Conservation (phyloP, 2,113 vertebrate species). For the Orientallactaga bullata region DNA sequence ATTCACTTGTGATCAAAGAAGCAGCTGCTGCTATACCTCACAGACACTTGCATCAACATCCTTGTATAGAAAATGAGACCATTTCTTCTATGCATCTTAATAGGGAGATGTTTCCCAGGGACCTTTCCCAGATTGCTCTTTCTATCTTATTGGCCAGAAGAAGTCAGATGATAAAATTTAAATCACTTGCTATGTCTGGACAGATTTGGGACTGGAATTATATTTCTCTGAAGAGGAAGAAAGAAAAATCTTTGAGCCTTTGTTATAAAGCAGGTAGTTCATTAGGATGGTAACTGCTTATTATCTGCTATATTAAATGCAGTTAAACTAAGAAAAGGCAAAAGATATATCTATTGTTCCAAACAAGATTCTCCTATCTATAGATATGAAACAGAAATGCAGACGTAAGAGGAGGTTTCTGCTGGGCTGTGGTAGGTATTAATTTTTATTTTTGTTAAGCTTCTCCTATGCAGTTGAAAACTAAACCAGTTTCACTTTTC, state of each 20-base stretch:
- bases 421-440: accelerated
- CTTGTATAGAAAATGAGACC: background rate
- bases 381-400: background rate
- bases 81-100: background rate
- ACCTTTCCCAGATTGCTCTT: background rate
- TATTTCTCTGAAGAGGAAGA: background rate
- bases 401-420: too few species aligned
- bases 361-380: background rate
- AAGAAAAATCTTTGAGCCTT: accelerated
- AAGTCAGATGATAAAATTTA: background rate
- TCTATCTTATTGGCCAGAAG: background rate
- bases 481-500: background rate
- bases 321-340: background rate
- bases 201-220: background rate
- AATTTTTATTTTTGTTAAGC: background rate
- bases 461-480: background rate
- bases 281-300: background rate
- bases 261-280: background rate
- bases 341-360: background rate
- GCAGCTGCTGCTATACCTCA: background rate
- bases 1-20: background rate
- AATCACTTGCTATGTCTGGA: background rate
- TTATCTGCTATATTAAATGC: background rate
- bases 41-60: background rate
- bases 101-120: background rate